Evolutionary conservation across 1,140 invertebrate genomes (phyloP).

Genomic region (Cardiocondyla obscurior): DNA sequence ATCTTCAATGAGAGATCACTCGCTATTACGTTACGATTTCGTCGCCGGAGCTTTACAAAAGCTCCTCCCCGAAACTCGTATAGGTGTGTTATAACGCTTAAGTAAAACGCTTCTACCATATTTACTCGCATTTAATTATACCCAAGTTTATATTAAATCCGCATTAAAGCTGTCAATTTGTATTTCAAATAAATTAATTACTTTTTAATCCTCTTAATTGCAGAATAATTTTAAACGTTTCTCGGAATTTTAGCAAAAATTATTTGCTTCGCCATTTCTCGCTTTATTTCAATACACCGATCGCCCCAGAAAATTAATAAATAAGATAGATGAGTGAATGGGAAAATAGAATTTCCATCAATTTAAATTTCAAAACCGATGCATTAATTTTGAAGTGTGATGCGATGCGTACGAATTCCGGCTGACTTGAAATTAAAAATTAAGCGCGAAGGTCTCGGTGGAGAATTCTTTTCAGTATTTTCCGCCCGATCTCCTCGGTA

Average conservation of each 20-base stretch:
- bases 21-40: neutral
- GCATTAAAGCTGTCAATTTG: neutral
- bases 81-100: neutral
- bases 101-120: neutral
- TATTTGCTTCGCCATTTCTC: neutral
- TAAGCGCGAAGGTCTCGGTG: neutral
- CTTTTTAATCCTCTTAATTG: neutral
- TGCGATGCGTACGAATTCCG: neutral
- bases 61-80: neutral
- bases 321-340: neutral
- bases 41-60: neutral
- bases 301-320: neutral
- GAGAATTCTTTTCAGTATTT: constrained; percentile 16
- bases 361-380: neutral
- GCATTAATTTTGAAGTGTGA: neutral
- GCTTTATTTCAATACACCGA: neutral
- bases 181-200: neutral
- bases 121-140: neutral
- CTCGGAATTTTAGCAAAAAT: neutral
- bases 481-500: neutral
- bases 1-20: constrained; percentile 9
- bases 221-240: neutral
- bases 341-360: neutral
- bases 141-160: neutral
- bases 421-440: constrained; percentile 10